Percentiles rank a stretch among this genome's conserved stretches.
Conservation (phyloP, 2,888 invertebrate species). For the Mythimna impura region DNA sequence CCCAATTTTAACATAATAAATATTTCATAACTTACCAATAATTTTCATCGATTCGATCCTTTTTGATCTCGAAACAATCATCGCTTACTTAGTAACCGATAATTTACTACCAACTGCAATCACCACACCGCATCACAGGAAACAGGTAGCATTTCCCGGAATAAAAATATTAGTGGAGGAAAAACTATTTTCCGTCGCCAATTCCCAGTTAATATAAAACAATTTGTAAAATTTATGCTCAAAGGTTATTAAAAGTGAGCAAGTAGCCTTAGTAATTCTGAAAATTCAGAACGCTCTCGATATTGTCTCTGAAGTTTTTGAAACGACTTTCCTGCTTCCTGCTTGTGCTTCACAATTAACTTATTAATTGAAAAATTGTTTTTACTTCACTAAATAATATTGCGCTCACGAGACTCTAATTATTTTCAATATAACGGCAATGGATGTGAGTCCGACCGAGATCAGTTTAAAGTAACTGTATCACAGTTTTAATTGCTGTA, state of each 20-base stretch:
- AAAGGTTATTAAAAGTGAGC: constrained; percentile 52
- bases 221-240: constrained; percentile 36
- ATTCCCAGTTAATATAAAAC: constrained; percentile 25
- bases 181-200: constrained; percentile 26
- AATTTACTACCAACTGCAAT: not conserved
- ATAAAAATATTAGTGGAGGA: not conserved
- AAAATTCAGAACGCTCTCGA: constrained; percentile 28
- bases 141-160: not conserved
- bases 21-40: constrained; percentile 8
- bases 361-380: constrained; percentile 40
- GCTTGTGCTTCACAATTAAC: constrained; percentile 26
- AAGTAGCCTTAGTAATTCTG: constrained; percentile 16
- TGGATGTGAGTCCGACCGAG: constrained; percentile 8
- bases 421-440: constrained; percentile 38
- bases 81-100: not conserved
- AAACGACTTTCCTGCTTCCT: constrained; percentile 17
- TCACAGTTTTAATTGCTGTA: constrained; percentile 43
- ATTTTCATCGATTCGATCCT: constrained; percentile 17
- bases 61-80: not conserved
- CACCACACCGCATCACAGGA: not conserved
- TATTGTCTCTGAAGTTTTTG: constrained; percentile 45
- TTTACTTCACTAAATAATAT: constrained; percentile 5
- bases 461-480: constrained; percentile 20
- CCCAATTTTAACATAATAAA: not conserved
- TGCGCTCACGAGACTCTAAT: constrained; percentile 43